Evolutionary conservation across 2,888 invertebrate genomes (phyloP).

Genomic region (Tipula helvola): DNA sequence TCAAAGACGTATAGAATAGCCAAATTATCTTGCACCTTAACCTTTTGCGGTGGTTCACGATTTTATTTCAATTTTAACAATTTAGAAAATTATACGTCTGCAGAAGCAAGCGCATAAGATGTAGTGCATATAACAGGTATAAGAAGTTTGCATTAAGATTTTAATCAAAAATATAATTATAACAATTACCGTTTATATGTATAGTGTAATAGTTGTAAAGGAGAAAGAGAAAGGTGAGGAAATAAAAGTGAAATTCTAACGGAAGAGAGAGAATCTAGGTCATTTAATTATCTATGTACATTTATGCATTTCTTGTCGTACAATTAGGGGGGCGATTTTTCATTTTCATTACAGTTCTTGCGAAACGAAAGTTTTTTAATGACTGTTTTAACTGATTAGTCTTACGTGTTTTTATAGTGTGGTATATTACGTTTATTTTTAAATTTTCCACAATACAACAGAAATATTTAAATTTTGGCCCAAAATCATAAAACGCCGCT

Average conservation of each 20-base stretch:
- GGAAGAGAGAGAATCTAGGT: background rate
- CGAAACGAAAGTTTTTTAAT: background rate
- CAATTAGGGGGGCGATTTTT: background rate
- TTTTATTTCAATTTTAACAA: background rate
- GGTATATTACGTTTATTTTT: background rate
- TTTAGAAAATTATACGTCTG: background rate
- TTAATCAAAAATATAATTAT: background rate
- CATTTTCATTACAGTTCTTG: background rate
- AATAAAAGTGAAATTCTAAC: background rate
- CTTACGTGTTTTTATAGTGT: background rate
- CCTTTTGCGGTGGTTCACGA: background rate
- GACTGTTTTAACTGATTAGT: background rate
- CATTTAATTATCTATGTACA: background rate
- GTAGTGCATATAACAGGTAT: background rate
- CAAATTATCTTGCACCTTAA: too few species aligned
- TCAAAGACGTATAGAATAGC: background rate
- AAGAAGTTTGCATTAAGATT: background rate
- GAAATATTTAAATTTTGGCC: too few species aligned
- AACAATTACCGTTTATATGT: background rate
- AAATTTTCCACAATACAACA: too few species aligned
- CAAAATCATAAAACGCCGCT: too few species aligned
- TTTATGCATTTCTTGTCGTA: background rate
- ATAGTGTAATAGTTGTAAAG: background rate
- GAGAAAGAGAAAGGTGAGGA: background rate
- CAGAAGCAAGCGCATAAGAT: too few species aligned